These are phyloP conservation scores for Phengaris alcon DNA, from an alignment of 2,888 invertebrate species.

Conservation along the genomic window DNA sequence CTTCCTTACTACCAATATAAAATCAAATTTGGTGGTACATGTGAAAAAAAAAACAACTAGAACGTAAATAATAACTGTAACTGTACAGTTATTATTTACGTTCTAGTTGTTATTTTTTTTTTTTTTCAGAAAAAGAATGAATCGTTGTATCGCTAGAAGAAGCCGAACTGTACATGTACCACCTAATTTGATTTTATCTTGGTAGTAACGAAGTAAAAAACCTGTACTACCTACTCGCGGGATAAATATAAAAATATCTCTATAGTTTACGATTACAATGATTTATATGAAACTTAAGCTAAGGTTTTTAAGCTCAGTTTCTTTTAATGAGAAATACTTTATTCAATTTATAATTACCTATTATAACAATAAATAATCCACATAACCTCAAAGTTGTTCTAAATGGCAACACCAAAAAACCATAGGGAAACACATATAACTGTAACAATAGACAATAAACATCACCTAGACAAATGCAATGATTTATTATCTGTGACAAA, in stretches of 20 bases:
- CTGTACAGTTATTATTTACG: too few relatives aligned
- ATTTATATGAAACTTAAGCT: neutral
- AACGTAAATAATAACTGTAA: too few relatives aligned
- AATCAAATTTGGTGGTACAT: too few relatives aligned
- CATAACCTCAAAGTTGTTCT: constrained; percentile 35
- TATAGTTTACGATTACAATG: neutral
- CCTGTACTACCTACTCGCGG: neutral
- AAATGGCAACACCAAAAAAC: constrained; percentile 32
- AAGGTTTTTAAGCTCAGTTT: neutral
- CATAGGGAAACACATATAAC: constrained; percentile 37
- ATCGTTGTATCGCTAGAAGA: too few relatives aligned
- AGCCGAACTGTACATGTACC: too few relatives aligned
- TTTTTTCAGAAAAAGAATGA: too few relatives aligned
- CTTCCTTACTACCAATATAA: too few relatives aligned
- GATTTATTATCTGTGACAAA: constrained; percentile 63
- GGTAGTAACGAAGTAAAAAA: neutral
- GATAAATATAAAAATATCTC: neutral
- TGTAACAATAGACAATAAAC: constrained; percentile 64
- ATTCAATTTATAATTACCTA: constrained; percentile 13
- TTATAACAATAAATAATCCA: constrained; percentile 33
- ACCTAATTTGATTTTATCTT: too few relatives aligned
- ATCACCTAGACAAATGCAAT: constrained; percentile 65
- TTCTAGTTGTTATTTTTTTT: too few relatives aligned
- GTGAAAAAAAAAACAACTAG: too few relatives aligned
- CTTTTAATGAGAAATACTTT: neutral